These are phyloP conservation scores for Zophobas morio DNA, from an alignment of 1,140 invertebrate genomes.

Conservation along the genomic window DNA sequence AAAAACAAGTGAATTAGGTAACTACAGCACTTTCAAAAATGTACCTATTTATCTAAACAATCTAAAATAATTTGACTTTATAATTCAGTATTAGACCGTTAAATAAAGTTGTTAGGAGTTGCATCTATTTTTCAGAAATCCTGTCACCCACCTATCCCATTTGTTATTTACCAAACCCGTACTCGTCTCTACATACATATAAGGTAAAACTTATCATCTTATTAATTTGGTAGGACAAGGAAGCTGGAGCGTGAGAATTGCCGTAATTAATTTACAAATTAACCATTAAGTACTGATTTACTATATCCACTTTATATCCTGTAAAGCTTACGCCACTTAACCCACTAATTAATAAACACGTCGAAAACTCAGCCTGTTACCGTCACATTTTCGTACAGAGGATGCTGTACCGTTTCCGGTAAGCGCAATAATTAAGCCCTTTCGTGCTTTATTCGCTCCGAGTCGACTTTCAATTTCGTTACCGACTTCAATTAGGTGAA, in stretches of 20 bases:
- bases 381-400: constrained; percentile 5
- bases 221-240: no score
- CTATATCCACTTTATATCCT: not conserved
- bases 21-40: no score
- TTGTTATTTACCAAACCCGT: no score
- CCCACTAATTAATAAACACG: constrained; percentile 12
- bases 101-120: no score
- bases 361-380: constrained; percentile 5
- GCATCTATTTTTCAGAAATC: no score
- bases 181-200: no score
- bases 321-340: not conserved
- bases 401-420: constrained; percentile 15
- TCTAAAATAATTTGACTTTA: no score
- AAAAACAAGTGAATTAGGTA: no score
- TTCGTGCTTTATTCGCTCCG: not conserved
- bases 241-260: constrained; percentile 55
- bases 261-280: constrained; percentile 50
- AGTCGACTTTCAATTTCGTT: not conserved
- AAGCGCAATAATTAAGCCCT: not conserved
- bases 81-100: no score
- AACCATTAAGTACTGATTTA: constrained; percentile 21
- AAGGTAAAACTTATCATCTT: no score
- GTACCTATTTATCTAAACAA: no score
- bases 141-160: no score
- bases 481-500: not conserved